Percentiles rank a stretch among this genome's conserved stretches.
Conservation (phyloP, 1,140 invertebrate genomes). For the Limonius californicus region DNA sequence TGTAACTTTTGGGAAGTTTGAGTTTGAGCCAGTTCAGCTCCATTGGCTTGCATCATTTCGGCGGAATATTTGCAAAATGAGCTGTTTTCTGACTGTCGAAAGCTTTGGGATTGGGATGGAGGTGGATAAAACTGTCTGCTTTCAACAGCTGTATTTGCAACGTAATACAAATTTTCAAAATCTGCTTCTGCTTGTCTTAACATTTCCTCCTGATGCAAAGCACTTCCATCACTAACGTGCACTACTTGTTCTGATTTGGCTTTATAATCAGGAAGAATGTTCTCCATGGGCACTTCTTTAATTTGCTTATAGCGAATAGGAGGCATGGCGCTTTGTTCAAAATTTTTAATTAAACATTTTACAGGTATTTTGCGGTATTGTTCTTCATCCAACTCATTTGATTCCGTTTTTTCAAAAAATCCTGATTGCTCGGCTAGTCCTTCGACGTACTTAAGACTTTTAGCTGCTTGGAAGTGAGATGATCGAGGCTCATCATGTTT, state of each 20-base stretch:
- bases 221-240: background rate
- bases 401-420: background rate
- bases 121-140: constrained; percentile 23
- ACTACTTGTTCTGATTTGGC: background rate
- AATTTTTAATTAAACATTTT: constrained; percentile 59
- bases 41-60: too few relatives aligned
- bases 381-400: constrained; percentile 26
- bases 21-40: too few relatives aligned
- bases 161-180: constrained; percentile 38
- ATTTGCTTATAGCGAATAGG: constrained; percentile 56
- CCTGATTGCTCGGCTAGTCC: too few relatives aligned
- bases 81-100: constrained; percentile 41
- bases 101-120: constrained; percentile 25
- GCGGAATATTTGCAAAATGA: constrained; percentile 42
- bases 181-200: constrained; percentile 34
- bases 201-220: too few relatives aligned
- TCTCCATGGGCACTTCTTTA: background rate
- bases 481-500: background rate
- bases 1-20: too few relatives aligned
- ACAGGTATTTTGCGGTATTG: constrained; percentile 60
- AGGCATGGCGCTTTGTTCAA: constrained; percentile 58
- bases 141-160: constrained; percentile 31
- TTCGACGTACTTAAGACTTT: too few relatives aligned
- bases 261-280: too few relatives aligned
- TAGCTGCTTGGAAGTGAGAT: too few relatives aligned